Evolutionary conservation across 2,113 vertebrate species (phyloP).

Genomic region (Tragelaphus imberbis): DNA sequence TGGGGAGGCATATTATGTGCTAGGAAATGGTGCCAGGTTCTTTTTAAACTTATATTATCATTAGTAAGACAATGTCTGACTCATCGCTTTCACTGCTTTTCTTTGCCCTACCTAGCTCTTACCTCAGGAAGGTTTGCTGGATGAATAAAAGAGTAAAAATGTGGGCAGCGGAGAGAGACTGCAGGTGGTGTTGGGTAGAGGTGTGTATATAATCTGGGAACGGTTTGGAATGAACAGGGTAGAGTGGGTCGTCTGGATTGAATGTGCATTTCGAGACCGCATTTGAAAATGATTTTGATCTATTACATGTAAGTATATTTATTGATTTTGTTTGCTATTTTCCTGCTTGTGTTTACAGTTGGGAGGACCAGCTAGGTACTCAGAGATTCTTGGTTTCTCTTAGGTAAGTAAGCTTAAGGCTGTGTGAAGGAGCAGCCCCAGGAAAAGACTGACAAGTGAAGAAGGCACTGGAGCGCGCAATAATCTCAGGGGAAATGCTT

Average conservation of each 20-base stretch:
- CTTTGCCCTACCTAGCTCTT: background rate
- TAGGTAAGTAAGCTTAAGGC: background rate
- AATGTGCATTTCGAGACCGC: background rate
- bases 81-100: background rate
- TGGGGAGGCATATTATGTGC: background rate
- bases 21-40: background rate
- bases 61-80: background rate
- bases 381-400: background rate
- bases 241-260: background rate
- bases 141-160: background rate
- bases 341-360: background rate
- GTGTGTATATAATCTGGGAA: background rate
- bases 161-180: background rate
- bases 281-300: background rate
- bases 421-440: background rate
- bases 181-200: background rate
- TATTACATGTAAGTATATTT: background rate
- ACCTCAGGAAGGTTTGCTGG: background rate
- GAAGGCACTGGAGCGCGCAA: background rate
- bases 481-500: background rate
- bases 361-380: background rate
- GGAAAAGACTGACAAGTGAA: background rate
- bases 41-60: background rate
- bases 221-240: background rate
- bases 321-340: slow-evolving; percentile 24